Base-by-base conservation (phyloP, 2,888 invertebrate genomes). In the Heliconius cydno region DNA sequence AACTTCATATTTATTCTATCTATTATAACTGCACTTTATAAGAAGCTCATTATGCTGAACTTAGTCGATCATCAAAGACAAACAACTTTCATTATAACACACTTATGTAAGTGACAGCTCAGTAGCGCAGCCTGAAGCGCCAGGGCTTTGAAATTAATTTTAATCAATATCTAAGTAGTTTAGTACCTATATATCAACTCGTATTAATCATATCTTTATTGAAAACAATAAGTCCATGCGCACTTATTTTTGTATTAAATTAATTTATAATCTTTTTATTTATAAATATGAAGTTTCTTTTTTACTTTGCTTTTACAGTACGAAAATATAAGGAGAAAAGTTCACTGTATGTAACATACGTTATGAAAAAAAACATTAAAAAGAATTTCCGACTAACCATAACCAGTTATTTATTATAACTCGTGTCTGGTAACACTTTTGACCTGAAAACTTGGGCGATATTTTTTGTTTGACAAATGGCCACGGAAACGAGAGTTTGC, bases 401-500 rank as follows among this genome's bases (percentile, higher is more conserved):
- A 84, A 75, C 86, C 87, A 84, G 90, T 90, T 92, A 92, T 92
- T 92, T 92, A 91, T 93, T 52, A 92, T 90, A 92, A 91, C 89
- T 91, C 91, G 88, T 91, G 92, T 92, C 92, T 90, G 89, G 90
- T 91, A 91, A 90, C 90, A 89, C 90, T 90, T 87, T 90, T 88
- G 89, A 90, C 87, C 91, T 89, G 87, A 90, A 52, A 94, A 93
- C 91, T 92, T 92, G 87, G 89, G 88, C 89, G 90, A 93, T 93
- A 94, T 92, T 94, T 94, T 94, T 92, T 92, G 90, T 93, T 92
- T 94, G 93, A 94, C 93, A 94, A 94, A 94, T 93, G 91, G 92
- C 89, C 88, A 87, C 89, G 89, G 92, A 92, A 93, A 94, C 90
- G 92, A 91, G 90, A 92, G 92, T 92, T 92, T 87, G 91, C 89